Evolutionary conservation across 2,797 vertebrate genomes (phyloP).

Genomic region (Anguilla marmorata): DNA sequence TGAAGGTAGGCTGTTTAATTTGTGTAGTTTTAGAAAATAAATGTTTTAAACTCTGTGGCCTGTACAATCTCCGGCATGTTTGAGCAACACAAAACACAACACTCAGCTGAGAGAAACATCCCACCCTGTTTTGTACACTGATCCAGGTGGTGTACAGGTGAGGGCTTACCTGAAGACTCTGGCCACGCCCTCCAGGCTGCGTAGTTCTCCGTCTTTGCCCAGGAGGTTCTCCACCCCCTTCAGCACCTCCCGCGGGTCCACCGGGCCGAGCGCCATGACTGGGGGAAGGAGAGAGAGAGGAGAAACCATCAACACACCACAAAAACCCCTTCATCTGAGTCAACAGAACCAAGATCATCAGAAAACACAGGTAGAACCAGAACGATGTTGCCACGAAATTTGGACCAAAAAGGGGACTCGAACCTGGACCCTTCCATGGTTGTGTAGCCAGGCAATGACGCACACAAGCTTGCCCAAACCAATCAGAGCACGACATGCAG

Average conservation of each 20-base stretch:
- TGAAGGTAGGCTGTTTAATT: not conserved
- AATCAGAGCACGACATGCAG: not conserved
- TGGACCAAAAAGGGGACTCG: not conserved
- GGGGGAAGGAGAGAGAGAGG: slow-evolving; percentile 48
- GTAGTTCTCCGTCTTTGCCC: slow-evolving; percentile 90
- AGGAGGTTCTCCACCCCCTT: slow-evolving; percentile 90
- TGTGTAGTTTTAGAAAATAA: not conserved
- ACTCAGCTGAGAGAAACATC: not conserved
- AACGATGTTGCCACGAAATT: not conserved
- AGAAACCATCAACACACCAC: not conserved
- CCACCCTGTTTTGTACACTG: not conserved
- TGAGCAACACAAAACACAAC: not conserved
- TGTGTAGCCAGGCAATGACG: not conserved
- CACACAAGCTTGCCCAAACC: not conserved
- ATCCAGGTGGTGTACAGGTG: not conserved
- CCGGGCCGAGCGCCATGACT: slow-evolving; percentile 87
- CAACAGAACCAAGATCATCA: not conserved
- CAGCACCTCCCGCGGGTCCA: slow-evolving; percentile 92
- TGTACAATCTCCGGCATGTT: not conserved
- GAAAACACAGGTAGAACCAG: not conserved
- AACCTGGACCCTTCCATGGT: not conserved
- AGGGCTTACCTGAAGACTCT: slow-evolving; percentile 86
- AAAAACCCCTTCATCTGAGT: no score
- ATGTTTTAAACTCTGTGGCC: not conserved
- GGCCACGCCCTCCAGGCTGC: slow-evolving; percentile 87